These are phyloP conservation scores for Peromyscus eremicus DNA, from an alignment of 2,797 vertebrate species.

Conservation along the genomic window DNA sequence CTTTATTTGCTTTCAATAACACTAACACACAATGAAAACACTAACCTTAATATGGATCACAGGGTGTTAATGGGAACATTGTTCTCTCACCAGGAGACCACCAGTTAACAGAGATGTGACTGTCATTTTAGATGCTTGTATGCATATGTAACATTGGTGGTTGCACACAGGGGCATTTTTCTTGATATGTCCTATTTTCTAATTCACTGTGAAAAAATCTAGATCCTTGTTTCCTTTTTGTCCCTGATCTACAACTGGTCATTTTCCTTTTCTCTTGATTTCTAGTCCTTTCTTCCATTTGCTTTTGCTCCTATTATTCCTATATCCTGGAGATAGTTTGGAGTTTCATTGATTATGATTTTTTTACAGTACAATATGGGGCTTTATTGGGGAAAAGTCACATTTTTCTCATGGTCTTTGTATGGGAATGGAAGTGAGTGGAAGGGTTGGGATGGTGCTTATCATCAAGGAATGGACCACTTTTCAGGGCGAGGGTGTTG, in stretches of 20 bases:
- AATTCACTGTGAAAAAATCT: not conserved
- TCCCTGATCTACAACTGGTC: not conserved
- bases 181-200: not conserved
- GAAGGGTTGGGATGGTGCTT: not conserved
- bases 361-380: not conserved
- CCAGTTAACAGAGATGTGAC: not conserved
- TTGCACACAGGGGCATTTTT: not conserved
- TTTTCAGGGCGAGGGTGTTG: not conserved
- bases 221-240: not conserved
- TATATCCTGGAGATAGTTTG: not conserved
- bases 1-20: constrained; percentile 44
- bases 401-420: not conserved
- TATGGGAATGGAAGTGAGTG: not conserved
- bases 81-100: not conserved
- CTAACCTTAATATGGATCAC: not conserved
- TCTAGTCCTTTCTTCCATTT: not conserved
- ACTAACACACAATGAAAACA: not conserved
- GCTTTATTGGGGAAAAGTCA: not conserved
- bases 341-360: not conserved
- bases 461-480: not conserved
- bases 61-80: not conserved
- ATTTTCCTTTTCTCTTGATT: constrained; percentile 3
- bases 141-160: not conserved
- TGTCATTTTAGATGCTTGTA: not conserved
- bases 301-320: not conserved